Evolutionary conservation across 2,797 vertebrate species (phyloP).

Genomic region (Aselliscus stoliczkanus): DNA sequence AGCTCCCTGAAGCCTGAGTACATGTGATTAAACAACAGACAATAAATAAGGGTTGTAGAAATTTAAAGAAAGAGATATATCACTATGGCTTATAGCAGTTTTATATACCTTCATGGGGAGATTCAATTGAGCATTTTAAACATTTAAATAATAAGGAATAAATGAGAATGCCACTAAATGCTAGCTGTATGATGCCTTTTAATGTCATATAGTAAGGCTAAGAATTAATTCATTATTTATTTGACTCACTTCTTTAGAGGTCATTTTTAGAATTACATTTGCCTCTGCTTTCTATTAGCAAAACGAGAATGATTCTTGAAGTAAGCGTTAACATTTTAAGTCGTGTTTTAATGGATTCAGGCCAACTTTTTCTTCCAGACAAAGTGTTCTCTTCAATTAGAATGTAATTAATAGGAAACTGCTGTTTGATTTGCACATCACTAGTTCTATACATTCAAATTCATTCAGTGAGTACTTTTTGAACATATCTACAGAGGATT

Average conservation of each 20-base stretch:
- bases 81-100: not conserved
- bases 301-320: not conserved
- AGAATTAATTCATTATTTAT: not conserved
- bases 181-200: not conserved
- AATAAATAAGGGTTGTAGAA: not conserved
- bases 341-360: not conserved
- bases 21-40: not conserved
- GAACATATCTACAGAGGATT: not conserved
- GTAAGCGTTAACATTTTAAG: conserved; percentile 4
- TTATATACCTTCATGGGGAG: not conserved
- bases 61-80: not conserved
- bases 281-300: not conserved
- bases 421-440: not conserved
- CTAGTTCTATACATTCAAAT: not conserved
- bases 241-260: not conserved
- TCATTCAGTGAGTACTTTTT: not conserved
- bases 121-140: not conserved
- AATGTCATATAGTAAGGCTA: not conserved
- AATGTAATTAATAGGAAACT: not conserved
- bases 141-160: conserved; percentile 1
- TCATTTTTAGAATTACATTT: not conserved
- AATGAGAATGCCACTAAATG: not conserved
- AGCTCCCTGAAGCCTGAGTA: not conserved
- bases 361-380: not conserved
- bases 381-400: not conserved